phyloP scores from a whole-genome alignment of 2,888 invertebrate genomes.

The Phasia obesa region DNA sequence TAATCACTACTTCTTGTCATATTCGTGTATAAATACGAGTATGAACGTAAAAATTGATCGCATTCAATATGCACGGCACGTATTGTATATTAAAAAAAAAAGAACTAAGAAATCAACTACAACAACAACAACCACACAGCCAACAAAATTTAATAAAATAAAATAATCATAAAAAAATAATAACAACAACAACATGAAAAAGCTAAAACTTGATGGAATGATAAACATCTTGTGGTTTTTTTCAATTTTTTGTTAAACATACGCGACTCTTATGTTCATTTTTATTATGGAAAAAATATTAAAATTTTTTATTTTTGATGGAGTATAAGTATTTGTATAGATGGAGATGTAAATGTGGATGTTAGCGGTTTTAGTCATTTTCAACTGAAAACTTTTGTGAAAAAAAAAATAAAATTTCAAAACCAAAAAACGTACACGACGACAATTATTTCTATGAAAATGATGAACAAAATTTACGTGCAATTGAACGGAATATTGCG shows the following conservation, averaged over 20 bases:
- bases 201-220: constrained; percentile 51
- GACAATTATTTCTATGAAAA: constrained; percentile 67
- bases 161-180: constrained; percentile 43
- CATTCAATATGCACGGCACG: constrained; percentile 63
- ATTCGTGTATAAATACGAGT: background rate
- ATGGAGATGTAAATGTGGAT: constrained; percentile 3
- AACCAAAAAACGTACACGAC: constrained; percentile 55
- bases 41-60: constrained; percentile 16
- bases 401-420: constrained; percentile 22
- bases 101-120: constrained; percentile 17
- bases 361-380: constrained; percentile 66
- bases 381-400: constrained; percentile 31
- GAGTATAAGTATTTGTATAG: background rate
- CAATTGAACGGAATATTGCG: constrained; percentile 46
- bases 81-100: constrained; percentile 61
- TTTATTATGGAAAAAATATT: constrained; percentile 32
- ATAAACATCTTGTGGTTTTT: constrained; percentile 68
- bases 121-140: background rate
- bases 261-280: constrained; percentile 39
- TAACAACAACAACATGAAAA: constrained; percentile 28
- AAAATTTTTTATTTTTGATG: constrained; percentile 8
- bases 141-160: constrained; percentile 27
- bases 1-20: constrained; percentile 8
- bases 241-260: constrained; percentile 44
- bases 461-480: constrained; percentile 67